These are phyloP conservation scores for Glyphotaelius pellucidus DNA, from an alignment of 2,888 invertebrate species.

Conservation along the genomic window DNA sequence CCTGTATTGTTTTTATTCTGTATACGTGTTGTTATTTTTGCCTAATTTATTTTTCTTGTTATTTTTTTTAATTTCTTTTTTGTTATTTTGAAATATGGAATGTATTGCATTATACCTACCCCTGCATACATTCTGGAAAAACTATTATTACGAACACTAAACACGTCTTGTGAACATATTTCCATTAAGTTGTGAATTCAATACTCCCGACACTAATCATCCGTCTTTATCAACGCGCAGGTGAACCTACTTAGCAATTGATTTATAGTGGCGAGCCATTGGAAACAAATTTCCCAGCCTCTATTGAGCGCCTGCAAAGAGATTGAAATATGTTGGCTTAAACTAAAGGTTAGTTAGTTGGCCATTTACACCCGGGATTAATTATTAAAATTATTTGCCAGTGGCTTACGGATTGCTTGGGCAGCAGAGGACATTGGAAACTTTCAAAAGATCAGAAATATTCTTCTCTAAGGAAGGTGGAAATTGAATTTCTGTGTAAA, in stretches of 20 bases:
- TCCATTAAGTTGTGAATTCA: neutral
- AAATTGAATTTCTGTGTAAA: no score
- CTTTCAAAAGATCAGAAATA: no score
- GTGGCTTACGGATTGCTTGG: neutral
- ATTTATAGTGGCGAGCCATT: neutral
- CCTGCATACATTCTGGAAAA: no score
- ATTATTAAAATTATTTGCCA: neutral
- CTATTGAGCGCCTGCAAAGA: neutral
- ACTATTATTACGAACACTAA: neutral
- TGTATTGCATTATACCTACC: no score
- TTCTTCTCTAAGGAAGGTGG: no score
- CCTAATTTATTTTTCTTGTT: no score
- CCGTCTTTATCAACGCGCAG: neutral
- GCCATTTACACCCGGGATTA: neutral
- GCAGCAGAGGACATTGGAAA: no score
- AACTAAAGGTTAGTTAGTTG: conserved; percentile 2
- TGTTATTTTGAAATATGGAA: no score
- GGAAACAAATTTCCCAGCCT: conserved; percentile 10
- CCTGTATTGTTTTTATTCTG: no score
- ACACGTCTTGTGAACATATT: neutral
- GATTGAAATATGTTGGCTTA: neutral
- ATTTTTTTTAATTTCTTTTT: no score
- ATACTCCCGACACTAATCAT: neutral
- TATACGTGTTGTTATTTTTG: no score
- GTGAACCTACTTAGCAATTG: neutral